Evolutionary conservation across 2,113 vertebrate genomes (phyloP), one percentile per base, ranked within the genome.

Genomic region (Chloebia gouldiae): DNA sequence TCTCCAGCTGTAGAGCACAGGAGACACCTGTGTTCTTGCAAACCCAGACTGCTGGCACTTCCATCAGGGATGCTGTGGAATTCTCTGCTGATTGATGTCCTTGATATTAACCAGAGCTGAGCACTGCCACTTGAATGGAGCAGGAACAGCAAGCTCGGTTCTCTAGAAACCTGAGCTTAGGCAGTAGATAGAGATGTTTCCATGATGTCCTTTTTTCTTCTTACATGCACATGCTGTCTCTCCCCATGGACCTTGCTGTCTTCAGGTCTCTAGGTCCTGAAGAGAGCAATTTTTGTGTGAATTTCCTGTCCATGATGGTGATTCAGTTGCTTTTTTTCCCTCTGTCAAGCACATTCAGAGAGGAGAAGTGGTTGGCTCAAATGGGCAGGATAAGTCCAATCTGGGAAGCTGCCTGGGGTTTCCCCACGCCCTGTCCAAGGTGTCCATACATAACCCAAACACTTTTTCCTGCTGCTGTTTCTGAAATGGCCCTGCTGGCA

Each of bases 161-260:
- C 64, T 92, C 40, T 53, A 49, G 59, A 79, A 75, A 65, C 31
- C 25, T 56, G 44, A 73, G 50, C 23, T 71, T 39, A 44, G 30
- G 17, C 42, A 42, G 42, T 21, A 33, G 69, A 37, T 4, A 33
- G 17, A 76, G 59, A 4, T 6, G 35, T 61, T 88, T 64, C 61
- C 7, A 1, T 65, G 0, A 33, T 3, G 1, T 61, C 27, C 3
- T 71, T 81, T 70, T 77, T 35, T 7, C 7, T 83, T 75, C 23
- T 47, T 37, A 35, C 15, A 5, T 0, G 2, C 6, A 9, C 0
- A 0, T 24, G 33, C 50, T 76, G 39, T 53, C 11, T 49, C 28
- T 88, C 31, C 11, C 20, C 2, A 0, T 73, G 71, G 66, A 57
- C 21, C 35, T 91, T 42, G 27, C 28, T 85, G 57, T 53, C 54